Percentiles rank a stretch among this genome's conserved stretches.
Evolutionary conservation across 1,140 invertebrate species (phyloP).

Genomic region (Cyclina sinensis): DNA sequence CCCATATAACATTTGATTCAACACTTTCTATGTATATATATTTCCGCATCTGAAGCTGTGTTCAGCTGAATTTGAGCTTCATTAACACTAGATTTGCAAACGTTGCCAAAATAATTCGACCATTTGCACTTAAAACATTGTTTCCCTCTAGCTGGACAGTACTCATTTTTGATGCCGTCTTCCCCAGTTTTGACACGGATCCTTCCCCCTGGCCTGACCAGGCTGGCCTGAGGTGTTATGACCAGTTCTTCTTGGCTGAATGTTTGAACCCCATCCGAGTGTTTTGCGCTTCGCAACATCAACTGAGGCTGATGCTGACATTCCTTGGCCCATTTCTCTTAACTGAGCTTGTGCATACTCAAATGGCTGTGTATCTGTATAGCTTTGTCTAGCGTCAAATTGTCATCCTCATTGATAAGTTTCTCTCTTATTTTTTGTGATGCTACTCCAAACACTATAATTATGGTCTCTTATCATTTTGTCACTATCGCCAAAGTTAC

Average conservation of each 20-base stretch:
- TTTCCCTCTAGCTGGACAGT: background rate
- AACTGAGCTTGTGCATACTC: constrained; percentile 15
- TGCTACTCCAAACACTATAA: constrained; percentile 34
- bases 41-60: too few species aligned
- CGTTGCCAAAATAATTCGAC: constrained; percentile 1
- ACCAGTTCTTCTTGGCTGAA: background rate
- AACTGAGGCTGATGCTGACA: too few species aligned
- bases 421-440: constrained; percentile 39
- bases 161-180: background rate
- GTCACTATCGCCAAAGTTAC: too few species aligned
- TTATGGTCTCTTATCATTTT: constrained; percentile 25
- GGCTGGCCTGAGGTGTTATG: too few species aligned
- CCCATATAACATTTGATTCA: background rate
- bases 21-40: background rate
- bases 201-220: too few species aligned
- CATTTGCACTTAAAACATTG: background rate
- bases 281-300: too few species aligned
- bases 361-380: constrained; percentile 7
- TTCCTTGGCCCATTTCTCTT: background rate
- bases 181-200: background rate
- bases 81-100: too few species aligned
- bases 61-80: too few species aligned
- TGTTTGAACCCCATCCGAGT: too few species aligned
- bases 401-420: constrained; percentile 39
- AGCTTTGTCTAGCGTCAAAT: constrained; percentile 25